Evolutionary conservation across 92 coral and sea anemone species (phyloP).

Genomic region (Isaurus tuberculatus): DNA sequence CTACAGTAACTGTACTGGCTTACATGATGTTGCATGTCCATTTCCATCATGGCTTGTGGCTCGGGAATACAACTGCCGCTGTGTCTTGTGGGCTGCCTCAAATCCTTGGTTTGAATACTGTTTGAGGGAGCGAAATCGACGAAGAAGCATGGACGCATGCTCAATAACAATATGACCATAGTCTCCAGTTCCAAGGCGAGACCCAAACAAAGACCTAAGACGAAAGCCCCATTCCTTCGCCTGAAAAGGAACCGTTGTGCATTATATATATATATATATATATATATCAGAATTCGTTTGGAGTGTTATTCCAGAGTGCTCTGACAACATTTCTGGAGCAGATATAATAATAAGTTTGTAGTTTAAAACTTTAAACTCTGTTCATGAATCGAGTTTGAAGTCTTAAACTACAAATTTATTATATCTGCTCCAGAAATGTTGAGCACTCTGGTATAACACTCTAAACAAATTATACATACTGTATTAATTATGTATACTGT

Average conservation of each 20-base stretch:
- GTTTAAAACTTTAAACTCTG: no score
- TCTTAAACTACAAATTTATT: no score
- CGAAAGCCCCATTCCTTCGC: slow-evolving; percentile 31
- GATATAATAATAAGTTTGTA: no score
- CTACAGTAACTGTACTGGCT: neutral
- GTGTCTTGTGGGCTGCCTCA: slow-evolving; percentile 38
- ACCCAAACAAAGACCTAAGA: slow-evolving; percentile 9
- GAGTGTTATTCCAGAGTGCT: no score
- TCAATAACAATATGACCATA: slow-evolving; percentile 28
- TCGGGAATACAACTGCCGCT: slow-evolving; percentile 8
- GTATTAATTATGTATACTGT: no score
- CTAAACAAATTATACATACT: no score
- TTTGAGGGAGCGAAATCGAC: slow-evolving; percentile 11
- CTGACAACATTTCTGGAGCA: no score
- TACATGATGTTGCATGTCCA: slow-evolving; percentile 41
- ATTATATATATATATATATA: no score
- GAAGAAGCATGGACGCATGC: slow-evolving; percentile 36
- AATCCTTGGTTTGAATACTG: slow-evolving; percentile 25
- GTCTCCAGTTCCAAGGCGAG: slow-evolving; percentile 25
- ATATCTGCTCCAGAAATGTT: no score
- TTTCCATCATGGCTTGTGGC: slow-evolving; percentile 36
- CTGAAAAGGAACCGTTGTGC: neutral
- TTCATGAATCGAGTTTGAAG: no score
- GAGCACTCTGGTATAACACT: no score
- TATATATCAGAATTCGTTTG: no score